Percentiles rank a stretch among this genome's conserved stretches.
phyloP scores from a whole-genome alignment of 2,888 invertebrate genomes.

The Limnephilus rhombicus region DNA sequence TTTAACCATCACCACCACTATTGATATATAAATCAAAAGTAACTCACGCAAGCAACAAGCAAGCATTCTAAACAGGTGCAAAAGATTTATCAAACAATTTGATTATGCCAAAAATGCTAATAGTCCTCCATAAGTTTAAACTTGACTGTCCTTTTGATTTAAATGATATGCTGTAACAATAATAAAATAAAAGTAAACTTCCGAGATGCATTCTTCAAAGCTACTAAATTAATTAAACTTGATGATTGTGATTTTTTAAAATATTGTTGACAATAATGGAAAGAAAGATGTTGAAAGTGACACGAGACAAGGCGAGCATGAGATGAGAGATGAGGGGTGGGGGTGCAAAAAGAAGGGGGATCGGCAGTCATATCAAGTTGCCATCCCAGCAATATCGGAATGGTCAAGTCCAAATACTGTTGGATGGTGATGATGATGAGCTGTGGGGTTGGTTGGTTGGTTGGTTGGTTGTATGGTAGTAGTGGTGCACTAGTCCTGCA shows the following conservation, averaged over 20 bases:
- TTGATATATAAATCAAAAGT: neutral
- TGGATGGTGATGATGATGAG: neutral
- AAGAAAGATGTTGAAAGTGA: neutral
- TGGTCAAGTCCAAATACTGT: neutral
- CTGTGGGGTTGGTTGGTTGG: neutral
- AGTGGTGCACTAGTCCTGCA: slow-evolving; percentile 85
- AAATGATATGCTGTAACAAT: neutral
- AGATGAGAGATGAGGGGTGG: neutral
- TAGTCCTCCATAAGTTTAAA: neutral
- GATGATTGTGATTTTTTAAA: no score
- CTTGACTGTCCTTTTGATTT: neutral
- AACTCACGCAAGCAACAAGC: neutral
- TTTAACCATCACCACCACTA: neutral
- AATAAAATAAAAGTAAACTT: neutral
- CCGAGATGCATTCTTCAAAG: neutral
- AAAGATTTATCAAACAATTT: neutral
- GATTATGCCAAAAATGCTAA: neutral
- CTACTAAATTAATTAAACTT: neutral
- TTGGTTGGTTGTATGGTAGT: neutral
- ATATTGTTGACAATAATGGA: neutral
- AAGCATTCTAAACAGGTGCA: neutral
- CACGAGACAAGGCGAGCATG: neutral
- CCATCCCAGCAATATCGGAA: neutral
- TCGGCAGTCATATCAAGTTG: slow-evolving; percentile 8
- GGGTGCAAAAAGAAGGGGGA: neutral